Percentiles rank a stretch among this genome's conserved stretches.
Conservation (phyloP, 1,140 invertebrate genomes). For the Maconellicoccus hirsutus region DNA sequence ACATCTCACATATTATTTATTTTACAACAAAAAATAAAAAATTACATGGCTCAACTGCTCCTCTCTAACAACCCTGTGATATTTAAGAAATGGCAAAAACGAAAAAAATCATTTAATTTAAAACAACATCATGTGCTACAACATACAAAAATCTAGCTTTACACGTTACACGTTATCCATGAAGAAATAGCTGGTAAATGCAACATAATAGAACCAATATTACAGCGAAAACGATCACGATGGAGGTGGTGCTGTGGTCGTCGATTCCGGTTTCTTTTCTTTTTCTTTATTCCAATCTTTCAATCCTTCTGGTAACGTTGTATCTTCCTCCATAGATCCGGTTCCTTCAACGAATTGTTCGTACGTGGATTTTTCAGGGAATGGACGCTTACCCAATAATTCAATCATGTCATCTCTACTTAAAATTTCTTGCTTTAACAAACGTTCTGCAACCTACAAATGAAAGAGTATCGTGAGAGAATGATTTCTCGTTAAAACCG, state of each 20-base stretch:
- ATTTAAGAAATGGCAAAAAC: background rate
- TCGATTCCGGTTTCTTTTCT: constrained; percentile 21
- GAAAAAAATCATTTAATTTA: background rate
- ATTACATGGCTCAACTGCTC: no score
- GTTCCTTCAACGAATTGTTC: constrained; percentile 99
- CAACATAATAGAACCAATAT: no score
- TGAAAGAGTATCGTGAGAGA: background rate
- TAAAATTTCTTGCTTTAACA: constrained; percentile 90
- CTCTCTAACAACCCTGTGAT: no score
- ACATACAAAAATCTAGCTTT: background rate
- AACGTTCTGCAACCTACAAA: constrained; percentile 72
- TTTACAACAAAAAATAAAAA: no score
- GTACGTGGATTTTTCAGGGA: constrained; percentile 97
- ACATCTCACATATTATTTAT: no score
- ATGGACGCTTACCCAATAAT: constrained; percentile 83
- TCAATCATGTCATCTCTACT: constrained; percentile 98
- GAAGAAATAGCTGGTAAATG: background rate
- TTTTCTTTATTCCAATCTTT: constrained; percentile 81
- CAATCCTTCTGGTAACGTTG: constrained; percentile 84
- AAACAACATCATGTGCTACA: background rate
- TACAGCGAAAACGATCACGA: background rate
- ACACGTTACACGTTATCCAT: background rate
- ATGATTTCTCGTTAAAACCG: background rate
- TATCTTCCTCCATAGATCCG: constrained; percentile 95
- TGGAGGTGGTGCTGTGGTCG: background rate